Percentiles rank a stretch among this genome's conserved stretches.
phyloP scores from a whole-genome alignment of 1,140 invertebrate genomes.

The Pinna nobilis region DNA sequence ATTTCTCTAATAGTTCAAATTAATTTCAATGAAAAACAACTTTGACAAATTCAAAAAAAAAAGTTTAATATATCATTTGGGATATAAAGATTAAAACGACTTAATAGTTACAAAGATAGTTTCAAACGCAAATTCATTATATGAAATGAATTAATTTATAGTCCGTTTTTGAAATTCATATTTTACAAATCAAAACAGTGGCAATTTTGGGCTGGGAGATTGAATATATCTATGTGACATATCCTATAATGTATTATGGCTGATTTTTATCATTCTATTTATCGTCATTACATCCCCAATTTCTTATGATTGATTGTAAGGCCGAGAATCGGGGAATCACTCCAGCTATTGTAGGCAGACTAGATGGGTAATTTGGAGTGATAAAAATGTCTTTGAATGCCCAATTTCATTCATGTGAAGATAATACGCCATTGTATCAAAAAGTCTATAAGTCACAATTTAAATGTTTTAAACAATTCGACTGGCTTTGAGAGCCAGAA shows the following conservation, averaged over 20 bases:
- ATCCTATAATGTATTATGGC: constrained; percentile 10
- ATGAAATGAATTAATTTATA: constrained; percentile 4
- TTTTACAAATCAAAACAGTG: background rate
- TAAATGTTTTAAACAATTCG: constrained; percentile 25
- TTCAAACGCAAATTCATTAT: background rate
- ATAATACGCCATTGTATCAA: constrained; percentile 20
- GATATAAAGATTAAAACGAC: no score
- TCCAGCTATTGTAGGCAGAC: background rate
- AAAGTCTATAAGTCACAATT: constrained; percentile 21
- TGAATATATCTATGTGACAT: background rate
- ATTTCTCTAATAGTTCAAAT: no score
- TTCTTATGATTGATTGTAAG: constrained; percentile 15
- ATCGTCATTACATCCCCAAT: no score
- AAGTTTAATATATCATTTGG: no score
- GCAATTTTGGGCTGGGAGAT: background rate
- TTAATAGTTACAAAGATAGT: background rate
- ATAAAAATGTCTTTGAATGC: constrained; percentile 20
- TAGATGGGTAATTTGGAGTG: constrained; percentile 9
- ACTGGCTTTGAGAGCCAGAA: constrained; percentile 20
- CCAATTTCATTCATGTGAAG: constrained; percentile 8
- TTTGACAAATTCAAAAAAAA: no score
- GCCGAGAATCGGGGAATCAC: constrained; percentile 1
- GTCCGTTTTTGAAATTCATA: constrained; percentile 2
- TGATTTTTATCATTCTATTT: no score
- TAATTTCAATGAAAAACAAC: no score